A percentile compares a stretch with the other conserved stretches of the same genome.
These are phyloP conservation scores for Chalcis sispes DNA, from an alignment of 2,888 invertebrate genomes.

Conservation along the genomic window DNA sequence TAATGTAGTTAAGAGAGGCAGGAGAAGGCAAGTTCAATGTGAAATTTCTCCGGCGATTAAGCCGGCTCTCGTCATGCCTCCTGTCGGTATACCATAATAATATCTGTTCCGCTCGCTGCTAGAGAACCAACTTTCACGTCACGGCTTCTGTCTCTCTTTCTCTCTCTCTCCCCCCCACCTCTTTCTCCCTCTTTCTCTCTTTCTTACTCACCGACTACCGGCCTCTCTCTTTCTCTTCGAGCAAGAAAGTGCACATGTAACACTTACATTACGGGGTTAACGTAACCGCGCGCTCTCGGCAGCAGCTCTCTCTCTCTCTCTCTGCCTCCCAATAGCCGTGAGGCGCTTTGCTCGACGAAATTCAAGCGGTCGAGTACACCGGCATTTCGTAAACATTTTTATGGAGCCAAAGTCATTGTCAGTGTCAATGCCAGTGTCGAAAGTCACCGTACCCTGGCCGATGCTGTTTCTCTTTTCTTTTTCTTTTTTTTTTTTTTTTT, in stretches of 20 bases:
- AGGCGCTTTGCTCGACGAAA: constrained; percentile 4
- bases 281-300: constrained; percentile 61
- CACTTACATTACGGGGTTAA: constrained; percentile 69
- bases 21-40: constrained; percentile 54
- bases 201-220: too few species aligned
- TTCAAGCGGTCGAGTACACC: constrained; percentile 16
- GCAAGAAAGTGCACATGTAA: constrained; percentile 74
- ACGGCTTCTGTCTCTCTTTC: constrained; percentile 22
- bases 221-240: constrained; percentile 15
- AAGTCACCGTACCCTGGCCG: constrained; percentile 23
- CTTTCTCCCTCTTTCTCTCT: constrained; percentile 6
- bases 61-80: too few species aligned
- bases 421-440: constrained; percentile 65
- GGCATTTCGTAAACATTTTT: constrained; percentile 45
- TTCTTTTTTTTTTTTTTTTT: background rate
- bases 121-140: constrained; percentile 52
- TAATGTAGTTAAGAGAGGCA: background rate
- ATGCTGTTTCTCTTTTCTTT: constrained; percentile 23
- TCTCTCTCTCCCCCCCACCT: constrained; percentile 45
- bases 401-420: constrained; percentile 63
- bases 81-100: constrained; percentile 12
- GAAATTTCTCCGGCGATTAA: constrained; percentile 51
- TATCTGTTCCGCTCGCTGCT: constrained; percentile 23
- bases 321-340: background rate
- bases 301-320: constrained; percentile 34